Conservation (phyloP, 2,113 vertebrate genomes). For the Petrocephalus zakoni region DNA sequence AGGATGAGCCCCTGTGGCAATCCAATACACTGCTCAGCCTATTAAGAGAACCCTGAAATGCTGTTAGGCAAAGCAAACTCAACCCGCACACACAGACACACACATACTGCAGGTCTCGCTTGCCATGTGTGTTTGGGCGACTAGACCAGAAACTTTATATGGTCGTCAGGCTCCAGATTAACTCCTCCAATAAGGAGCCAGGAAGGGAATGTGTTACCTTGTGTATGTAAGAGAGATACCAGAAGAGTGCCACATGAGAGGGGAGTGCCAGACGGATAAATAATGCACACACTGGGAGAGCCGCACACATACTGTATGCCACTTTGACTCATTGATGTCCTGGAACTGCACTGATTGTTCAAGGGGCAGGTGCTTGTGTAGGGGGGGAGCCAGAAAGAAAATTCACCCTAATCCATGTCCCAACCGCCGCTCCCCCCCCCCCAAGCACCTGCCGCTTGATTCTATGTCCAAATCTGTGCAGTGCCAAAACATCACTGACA, state of each 20-base stretch:
- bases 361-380: background rate
- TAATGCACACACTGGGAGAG: background rate
- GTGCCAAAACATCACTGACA: background rate
- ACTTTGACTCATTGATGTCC: background rate
- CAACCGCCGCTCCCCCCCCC: background rate
- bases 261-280: background rate
- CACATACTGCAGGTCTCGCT: background rate
- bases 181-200: background rate
- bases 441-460: background rate
- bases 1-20: background rate
- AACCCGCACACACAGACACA: background rate
- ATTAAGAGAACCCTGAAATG: background rate
- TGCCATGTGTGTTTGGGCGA: background rate
- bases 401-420: background rate
- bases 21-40: background rate
- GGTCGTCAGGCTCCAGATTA: background rate
- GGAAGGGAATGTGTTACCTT: background rate
- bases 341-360: background rate
- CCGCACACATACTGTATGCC: background rate
- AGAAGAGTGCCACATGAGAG: background rate
- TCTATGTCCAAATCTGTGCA: background rate
- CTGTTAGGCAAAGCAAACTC: conserved; percentile 13
- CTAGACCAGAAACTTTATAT: background rate
- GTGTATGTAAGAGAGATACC: background rate
- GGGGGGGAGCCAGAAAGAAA: background rate